Evolutionary conservation across 1,140 invertebrate genomes (phyloP).

Genomic region (Listronotus oregonensis): DNA sequence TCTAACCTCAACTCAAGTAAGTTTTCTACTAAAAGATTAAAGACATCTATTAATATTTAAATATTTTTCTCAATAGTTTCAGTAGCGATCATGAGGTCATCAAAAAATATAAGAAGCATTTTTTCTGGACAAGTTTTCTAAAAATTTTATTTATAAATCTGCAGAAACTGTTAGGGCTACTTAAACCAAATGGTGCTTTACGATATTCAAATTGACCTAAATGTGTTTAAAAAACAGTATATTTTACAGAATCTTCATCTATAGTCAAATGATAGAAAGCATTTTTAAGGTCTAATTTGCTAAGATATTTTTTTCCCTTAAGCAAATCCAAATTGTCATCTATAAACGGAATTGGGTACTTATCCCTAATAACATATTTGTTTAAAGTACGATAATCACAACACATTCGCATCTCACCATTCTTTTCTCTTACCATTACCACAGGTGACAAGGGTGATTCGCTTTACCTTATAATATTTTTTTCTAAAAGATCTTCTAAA

Average conservation of each 20-base stretch:
- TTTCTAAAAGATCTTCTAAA: no score
- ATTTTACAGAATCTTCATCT: slow-evolving; percentile 49
- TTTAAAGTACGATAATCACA: slow-evolving; percentile 49
- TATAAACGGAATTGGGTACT: slow-evolving; percentile 46
- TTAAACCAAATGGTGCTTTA: slow-evolving; percentile 47
- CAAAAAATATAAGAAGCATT: no score
- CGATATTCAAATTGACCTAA: slow-evolving; percentile 46
- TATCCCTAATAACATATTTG: slow-evolving; percentile 41
- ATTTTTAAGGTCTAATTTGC: slow-evolving; percentile 40
- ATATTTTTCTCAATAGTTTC: no score
- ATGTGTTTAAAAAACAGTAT: slow-evolving; percentile 42
- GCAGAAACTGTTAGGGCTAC: no score
- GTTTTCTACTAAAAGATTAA: no score
- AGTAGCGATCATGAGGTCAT: slow-evolving; percentile 29
- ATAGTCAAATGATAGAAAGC: slow-evolving; percentile 46
- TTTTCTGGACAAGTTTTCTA: no score
- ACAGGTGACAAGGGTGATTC: background rate
- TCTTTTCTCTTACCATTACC: slow-evolving; percentile 32
- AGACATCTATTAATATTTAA: no score
- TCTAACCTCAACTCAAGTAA: no score
- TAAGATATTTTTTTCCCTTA: slow-evolving; percentile 42
- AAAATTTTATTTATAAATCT: no score
- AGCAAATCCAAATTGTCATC: slow-evolving; percentile 52
- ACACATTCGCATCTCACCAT: slow-evolving; percentile 42
- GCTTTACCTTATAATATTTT: no score